Evolutionary conservation across 2,797 vertebrate species (phyloP).

Genomic region (Pyrrhura leucotis): DNA sequence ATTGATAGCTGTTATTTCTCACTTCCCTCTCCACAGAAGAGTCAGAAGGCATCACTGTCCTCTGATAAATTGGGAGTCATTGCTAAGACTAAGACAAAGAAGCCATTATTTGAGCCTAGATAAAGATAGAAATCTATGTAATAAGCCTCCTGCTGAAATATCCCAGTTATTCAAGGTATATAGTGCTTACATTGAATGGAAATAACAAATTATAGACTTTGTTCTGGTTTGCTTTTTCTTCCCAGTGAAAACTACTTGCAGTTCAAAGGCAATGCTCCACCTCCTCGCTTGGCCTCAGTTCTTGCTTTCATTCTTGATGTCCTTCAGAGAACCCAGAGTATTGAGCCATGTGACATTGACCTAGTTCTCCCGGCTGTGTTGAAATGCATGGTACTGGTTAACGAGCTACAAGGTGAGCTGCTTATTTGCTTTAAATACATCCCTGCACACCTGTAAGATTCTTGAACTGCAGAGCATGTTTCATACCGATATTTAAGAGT

Average conservation of each 20-base stretch:
- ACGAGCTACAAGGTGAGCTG: constrained; percentile 87
- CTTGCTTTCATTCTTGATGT: constrained; percentile 88
- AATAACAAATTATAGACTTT: not conserved
- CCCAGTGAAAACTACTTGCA: constrained; percentile 89
- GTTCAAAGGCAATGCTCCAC: constrained; percentile 87
- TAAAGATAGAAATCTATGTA: constrained; percentile 26
- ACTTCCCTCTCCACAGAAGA: not conserved
- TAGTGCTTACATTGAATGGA: not conserved
- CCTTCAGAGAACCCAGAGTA: constrained; percentile 80
- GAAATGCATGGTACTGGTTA: constrained; percentile 89
- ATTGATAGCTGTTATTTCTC: not conserved
- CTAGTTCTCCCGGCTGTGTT: constrained; percentile 83
- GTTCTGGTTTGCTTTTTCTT: constrained; percentile 48
- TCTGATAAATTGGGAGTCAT: not conserved
- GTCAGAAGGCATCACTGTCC: not conserved
- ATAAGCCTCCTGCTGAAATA: constrained; percentile 14
- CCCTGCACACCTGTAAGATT: not conserved
- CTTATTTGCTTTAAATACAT: not conserved
- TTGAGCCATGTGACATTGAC: constrained; percentile 80
- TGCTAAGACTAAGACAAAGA: constrained; percentile 26
- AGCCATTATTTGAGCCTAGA: not conserved
- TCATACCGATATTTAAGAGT: not conserved
- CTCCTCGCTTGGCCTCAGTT: constrained; percentile 83
- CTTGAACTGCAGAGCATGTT: not conserved
- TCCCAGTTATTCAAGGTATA: not conserved